Percentiles rank a stretch among this genome's conserved stretches.
Evolutionary conservation across 2,888 invertebrate species (phyloP).

Genomic region (Eilema sororculum): DNA sequence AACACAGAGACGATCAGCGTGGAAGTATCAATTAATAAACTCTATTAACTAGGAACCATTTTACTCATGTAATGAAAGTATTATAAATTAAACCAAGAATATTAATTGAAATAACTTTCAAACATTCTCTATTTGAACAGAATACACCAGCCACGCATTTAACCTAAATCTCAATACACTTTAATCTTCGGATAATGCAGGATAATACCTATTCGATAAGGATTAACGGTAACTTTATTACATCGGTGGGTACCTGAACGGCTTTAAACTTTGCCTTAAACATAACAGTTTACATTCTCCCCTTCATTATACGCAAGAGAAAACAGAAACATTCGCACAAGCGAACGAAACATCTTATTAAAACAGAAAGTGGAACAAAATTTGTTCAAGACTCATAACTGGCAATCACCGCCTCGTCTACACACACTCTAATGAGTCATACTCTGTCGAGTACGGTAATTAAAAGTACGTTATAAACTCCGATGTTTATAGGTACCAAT

Average conservation of each 20-base stretch:
- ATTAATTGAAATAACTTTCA: not conserved
- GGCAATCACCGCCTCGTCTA: slow-evolving; percentile 20
- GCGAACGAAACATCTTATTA: slow-evolving; percentile 23
- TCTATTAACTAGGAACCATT: not conserved
- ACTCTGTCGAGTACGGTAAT: slow-evolving; percentile 47
- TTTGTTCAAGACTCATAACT: slow-evolving; percentile 38
- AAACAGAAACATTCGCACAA: slow-evolving; percentile 28
- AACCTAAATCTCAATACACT: slow-evolving; percentile 44
- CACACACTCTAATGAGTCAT: slow-evolving; percentile 39
- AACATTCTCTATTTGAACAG: not conserved
- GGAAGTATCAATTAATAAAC: not conserved
- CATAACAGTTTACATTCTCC: slow-evolving; percentile 22
- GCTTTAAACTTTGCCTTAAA: slow-evolving; percentile 34
- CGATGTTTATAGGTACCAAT: slow-evolving; percentile 34
- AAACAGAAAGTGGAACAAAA: slow-evolving; percentile 19
- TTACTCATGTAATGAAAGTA: not conserved
- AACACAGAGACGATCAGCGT: too few species aligned
- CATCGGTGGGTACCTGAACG: slow-evolving; percentile 41
- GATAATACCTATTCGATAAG: slow-evolving; percentile 51
- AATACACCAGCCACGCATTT: slow-evolving; percentile 41
- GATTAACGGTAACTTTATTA: slow-evolving; percentile 52
- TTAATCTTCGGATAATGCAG: slow-evolving; percentile 46
- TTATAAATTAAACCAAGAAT: not conserved
- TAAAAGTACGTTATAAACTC: slow-evolving; percentile 50
- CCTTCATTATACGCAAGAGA: slow-evolving; percentile 29